These are phyloP conservation scores for Danio choprae DNA, from an alignment of 2,797 vertebrate species.

Conservation along the genomic window DNA sequence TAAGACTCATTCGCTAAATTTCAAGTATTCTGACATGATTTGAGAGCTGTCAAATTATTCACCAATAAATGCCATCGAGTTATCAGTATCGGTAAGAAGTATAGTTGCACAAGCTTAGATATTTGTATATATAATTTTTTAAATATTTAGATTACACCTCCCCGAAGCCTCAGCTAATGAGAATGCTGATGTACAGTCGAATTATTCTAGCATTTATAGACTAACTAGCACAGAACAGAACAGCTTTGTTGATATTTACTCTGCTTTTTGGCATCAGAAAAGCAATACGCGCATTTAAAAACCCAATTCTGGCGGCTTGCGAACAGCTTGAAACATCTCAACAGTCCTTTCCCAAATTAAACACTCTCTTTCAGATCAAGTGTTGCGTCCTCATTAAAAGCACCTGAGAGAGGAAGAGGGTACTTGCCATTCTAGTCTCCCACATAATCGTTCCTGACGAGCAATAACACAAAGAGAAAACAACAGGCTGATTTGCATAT, in stretches of 20 bases:
- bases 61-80: slow-evolving; percentile 75
- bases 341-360: slow-evolving; percentile 15
- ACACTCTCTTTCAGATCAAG: slow-evolving; percentile 21
- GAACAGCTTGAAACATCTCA: slow-evolving; percentile 24
- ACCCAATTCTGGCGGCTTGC: background rate
- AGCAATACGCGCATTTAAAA: background rate
- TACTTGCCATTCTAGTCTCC: slow-evolving; percentile 27
- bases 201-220: slow-evolving; percentile 24
- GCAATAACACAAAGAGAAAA: slow-evolving; percentile 44
- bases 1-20: background rate
- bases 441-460: slow-evolving; percentile 37
- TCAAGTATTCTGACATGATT: background rate
- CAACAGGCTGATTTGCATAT: slow-evolving; percentile 47
- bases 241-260: background rate
- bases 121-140: slow-evolving; percentile 41
- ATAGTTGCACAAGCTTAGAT: slow-evolving; percentile 68
- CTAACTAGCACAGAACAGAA: background rate
- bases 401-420: slow-evolving; percentile 20
- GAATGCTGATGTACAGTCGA: slow-evolving; percentile 23
- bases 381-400: slow-evolving; percentile 33
- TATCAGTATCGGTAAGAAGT: slow-evolving; percentile 71
- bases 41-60: slow-evolving; percentile 66
- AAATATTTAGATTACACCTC: slow-evolving; percentile 78
- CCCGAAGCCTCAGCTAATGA: slow-evolving; percentile 76
- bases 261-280: slow-evolving; percentile 1